Evolutionary conservation across 2,797 vertebrate genomes (phyloP), one percentile per base, ranked within the genome.

Genomic region (Poliocrania exsul): DNA sequence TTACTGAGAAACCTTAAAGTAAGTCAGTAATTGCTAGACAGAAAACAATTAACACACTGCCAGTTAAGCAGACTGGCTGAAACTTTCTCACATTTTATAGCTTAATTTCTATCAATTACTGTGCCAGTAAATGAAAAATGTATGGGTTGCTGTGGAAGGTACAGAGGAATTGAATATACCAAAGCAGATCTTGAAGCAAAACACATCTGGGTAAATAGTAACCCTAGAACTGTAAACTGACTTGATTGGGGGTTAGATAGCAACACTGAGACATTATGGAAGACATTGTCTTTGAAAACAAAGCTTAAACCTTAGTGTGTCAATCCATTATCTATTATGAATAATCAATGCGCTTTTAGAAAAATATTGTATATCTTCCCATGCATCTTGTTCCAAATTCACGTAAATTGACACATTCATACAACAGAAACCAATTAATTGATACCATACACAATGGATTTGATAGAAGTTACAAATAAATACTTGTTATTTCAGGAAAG

Each of bases 351-450:
- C 10, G 47, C 73, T 92, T 83, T 58, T 16, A 54, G 13, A 79
- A 88, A 71, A 71, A 21, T 75, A 33, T 49, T 75, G 26, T 78
- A 1, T 84, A 87, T 72, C 29, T 79, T 23, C 29, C 72, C 13
- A 54, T 89, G 83, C 74, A 94, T 82, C 80, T 97, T 96, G 67
- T 94, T 98, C 90, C 98, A 96, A 97, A 96, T n/a, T 95, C 94
- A 97, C 87, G 79, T 77, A 86, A 97, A 71, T 86, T n/a, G 40
- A 44, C 31, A 17, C 18, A 97, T 97, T 96, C 98, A 96, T 97
- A 97, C 82, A 69, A 16, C 73, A 97, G 94, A 97, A 98, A 98
- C 95, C 75, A 94, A 79, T 56, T 88, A 94, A 93, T 86, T 82
- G 83, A 81, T 93, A 81, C 53, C 82, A 95, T 31, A 40, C 72